phyloP scores from a whole-genome alignment of 1,140 invertebrate species.

The Wasmannia auropunctata region DNA sequence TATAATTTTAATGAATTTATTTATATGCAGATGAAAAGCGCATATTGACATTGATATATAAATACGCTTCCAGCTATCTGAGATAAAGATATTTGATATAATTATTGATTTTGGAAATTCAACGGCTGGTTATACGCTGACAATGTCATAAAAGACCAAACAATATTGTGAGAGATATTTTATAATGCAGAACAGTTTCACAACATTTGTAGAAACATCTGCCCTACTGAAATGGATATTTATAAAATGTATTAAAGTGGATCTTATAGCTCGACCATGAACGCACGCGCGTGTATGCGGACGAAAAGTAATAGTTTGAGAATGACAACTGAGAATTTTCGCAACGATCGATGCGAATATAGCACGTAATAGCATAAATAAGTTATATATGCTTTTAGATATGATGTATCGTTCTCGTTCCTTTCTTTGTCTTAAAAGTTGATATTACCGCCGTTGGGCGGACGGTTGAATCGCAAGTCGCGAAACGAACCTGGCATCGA shows the following conservation, averaged over 20 bases:
- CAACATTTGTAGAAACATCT: background rate
- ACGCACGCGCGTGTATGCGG: background rate
- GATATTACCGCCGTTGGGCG: background rate
- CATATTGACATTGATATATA: background rate
- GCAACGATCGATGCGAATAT: slow-evolving; percentile 21
- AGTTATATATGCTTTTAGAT: slow-evolving; percentile 23
- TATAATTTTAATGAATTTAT: background rate
- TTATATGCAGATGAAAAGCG: background rate
- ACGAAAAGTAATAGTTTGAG: slow-evolving; percentile 20
- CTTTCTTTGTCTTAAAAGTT: background rate
- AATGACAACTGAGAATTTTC: slow-evolving; percentile 43
- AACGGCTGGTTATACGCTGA: background rate
- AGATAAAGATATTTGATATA: background rate
- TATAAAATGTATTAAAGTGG: background rate
- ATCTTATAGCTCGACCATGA: slow-evolving; percentile 18
- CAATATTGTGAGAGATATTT: background rate
- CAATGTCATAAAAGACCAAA: background rate
- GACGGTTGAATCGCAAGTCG: slow-evolving; percentile 5
- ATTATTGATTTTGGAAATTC: background rate
- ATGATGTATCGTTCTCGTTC: background rate
- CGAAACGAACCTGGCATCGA: slow-evolving; percentile 60
- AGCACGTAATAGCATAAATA: slow-evolving; percentile 20
- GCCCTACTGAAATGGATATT: background rate
- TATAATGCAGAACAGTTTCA: background rate
- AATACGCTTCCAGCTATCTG: background rate